A percentile compares a stretch with the other conserved stretches of the same genome.
Conservation (phyloP, 2,888 invertebrate species). For the Taenaris catops region DNA sequence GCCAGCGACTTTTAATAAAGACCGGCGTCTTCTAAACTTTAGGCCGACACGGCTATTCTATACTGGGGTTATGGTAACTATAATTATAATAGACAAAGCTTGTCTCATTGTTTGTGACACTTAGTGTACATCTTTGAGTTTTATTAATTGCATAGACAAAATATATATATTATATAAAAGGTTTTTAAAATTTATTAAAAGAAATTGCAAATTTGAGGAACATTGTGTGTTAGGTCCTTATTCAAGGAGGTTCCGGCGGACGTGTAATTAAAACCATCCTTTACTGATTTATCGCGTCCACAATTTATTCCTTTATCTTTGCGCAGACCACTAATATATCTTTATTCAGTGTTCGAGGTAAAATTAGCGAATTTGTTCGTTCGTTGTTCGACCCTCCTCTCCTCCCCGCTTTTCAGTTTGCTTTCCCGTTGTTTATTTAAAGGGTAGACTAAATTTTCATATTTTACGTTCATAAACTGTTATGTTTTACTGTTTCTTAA, state of each 20-base stretch:
- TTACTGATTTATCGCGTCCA: conserved; percentile 73
- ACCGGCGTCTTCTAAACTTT: no score
- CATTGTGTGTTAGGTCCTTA: conserved; percentile 29
- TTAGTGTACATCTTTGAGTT: no score
- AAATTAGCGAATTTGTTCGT: conserved; percentile 72
- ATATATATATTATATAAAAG: no score
- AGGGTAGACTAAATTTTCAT: conserved; percentile 42
- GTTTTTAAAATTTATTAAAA: conserved; percentile 2
- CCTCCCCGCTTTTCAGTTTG: no score
- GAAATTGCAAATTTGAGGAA: not conserved
- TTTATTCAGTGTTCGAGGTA: conserved; percentile 65
- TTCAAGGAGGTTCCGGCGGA: conserved; percentile 42
- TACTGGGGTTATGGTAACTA: no score
- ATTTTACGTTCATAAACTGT: conserved; percentile 37
- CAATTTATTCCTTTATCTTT: conserved; percentile 78
- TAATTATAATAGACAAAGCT: no score
- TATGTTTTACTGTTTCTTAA: no score
- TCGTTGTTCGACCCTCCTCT: conserved; percentile 29
- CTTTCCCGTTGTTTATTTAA: conserved; percentile 43
- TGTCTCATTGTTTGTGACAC: no score
- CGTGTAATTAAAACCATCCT: conserved; percentile 76
- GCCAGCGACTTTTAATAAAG: no score
- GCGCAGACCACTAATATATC: conserved; percentile 73
- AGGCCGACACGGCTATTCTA: no score
- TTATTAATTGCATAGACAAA: no score